phyloP scores from a whole-genome alignment of 2,797 vertebrate species.

The Sebastes hubbsi region DNA sequence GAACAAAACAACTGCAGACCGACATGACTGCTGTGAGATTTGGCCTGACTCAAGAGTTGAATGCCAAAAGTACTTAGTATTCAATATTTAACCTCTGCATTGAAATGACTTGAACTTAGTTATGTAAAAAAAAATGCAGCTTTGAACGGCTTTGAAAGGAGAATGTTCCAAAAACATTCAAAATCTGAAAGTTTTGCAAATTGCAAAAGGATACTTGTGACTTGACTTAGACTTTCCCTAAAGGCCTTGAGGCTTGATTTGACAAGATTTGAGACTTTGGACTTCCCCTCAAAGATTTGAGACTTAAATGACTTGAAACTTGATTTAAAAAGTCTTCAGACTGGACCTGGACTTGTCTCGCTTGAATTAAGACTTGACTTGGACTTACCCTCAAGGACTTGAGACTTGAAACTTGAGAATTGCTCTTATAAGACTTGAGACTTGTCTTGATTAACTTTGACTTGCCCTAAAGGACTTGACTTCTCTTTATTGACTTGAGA shows the following conservation, averaged over 20 bases:
- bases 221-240: not conserved
- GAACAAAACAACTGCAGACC: not conserved
- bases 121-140: not conserved
- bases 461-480: not conserved
- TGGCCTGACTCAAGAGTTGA: not conserved
- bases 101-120: not conserved
- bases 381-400: not conserved
- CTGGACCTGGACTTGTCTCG: not conserved
- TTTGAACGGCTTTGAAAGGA: not conserved
- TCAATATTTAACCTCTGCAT: not conserved
- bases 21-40: not conserved
- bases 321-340: not conserved
- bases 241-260: not conserved
- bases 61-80: not conserved
- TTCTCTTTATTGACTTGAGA: not conserved
- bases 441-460: not conserved
- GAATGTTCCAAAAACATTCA: not conserved
- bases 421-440: no score
- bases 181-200: not conserved
- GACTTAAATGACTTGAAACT: not conserved
- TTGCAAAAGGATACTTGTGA: not conserved
- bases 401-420: no score
- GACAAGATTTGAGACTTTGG: not conserved
- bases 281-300: no score
- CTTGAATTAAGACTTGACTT: not conserved